Conservation (phyloP, 2,113 vertebrate species). For the Pantherophis guttatus region DNA sequence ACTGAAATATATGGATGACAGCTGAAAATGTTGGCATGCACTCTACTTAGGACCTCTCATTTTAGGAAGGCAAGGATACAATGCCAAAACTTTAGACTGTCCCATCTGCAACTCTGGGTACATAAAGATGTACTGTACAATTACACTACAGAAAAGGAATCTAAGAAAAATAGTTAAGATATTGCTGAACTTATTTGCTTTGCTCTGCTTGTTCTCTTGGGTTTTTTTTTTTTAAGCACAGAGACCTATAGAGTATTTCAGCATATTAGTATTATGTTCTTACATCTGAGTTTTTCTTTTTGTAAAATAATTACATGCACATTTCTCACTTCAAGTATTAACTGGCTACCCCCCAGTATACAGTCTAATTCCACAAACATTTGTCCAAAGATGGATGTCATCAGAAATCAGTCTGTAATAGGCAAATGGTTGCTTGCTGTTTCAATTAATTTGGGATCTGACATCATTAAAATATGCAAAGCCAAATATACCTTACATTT, state of each 20-base stretch:
- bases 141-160: background rate
- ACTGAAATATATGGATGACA: background rate
- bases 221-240: background rate
- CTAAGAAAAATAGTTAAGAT: background rate
- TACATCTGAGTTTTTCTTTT: background rate
- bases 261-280: background rate
- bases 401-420: background rate
- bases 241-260: background rate
- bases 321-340: slow-evolving; percentile 8
- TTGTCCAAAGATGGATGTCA: background rate
- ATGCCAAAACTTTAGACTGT: background rate
- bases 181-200: background rate
- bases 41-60: background rate
- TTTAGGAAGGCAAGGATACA: background rate
- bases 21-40: background rate
- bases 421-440: background rate
- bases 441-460: background rate
- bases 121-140: background rate
- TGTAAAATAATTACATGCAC: background rate
- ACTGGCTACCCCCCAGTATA: slow-evolving; percentile 38
- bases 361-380: slow-evolving; percentile 19
- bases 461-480: slow-evolving; percentile 23
- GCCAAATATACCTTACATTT: slow-evolving; percentile 40
- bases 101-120: background rate
- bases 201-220: background rate